phyloP scores from a whole-genome alignment of 2,888 invertebrate genomes.

The Tachina fera region DNA sequence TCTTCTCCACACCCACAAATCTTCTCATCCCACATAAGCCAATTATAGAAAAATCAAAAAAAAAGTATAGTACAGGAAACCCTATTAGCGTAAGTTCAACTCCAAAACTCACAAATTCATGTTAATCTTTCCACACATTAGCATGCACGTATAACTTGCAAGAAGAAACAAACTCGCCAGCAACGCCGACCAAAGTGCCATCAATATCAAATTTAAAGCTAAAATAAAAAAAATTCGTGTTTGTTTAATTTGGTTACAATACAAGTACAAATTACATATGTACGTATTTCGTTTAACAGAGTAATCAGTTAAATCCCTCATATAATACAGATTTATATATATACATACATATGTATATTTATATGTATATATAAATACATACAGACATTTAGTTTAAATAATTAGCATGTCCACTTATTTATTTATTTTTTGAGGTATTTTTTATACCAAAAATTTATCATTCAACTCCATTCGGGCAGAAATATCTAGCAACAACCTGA shows the following conservation, averaged over 20 bases:
- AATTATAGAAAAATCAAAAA: neutral
- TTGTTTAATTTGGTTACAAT: conserved; percentile 8
- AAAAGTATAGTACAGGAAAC: neutral
- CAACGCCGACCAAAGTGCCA: neutral
- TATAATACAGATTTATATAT: neutral
- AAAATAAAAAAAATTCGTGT: conserved; percentile 1
- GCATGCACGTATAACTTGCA: neutral
- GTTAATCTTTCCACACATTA: neutral
- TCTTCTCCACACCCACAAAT: too few species aligned
- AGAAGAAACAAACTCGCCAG: neutral
- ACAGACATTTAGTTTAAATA: conserved; percentile 31
- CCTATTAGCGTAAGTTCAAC: neutral
- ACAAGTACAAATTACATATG: neutral
- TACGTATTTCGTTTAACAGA: neutral
- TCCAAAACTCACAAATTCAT: neutral
- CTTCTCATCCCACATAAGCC: neutral
- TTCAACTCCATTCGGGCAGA: conserved; percentile 46
- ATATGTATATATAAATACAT: neutral
- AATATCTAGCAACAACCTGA: conserved; percentile 61
- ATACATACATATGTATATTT: neutral
- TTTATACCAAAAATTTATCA: conserved; percentile 16
- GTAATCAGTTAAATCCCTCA: conserved; percentile 5
- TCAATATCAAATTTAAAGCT: neutral
- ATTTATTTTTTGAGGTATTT: neutral
- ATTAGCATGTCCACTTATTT: conserved; percentile 18